Percentiles rank a stretch among this genome's conserved stretches.
These are phyloP conservation scores for Schizotus pectinicornis DNA, from an alignment of 2,888 invertebrate genomes.

Conservation along the genomic window DNA sequence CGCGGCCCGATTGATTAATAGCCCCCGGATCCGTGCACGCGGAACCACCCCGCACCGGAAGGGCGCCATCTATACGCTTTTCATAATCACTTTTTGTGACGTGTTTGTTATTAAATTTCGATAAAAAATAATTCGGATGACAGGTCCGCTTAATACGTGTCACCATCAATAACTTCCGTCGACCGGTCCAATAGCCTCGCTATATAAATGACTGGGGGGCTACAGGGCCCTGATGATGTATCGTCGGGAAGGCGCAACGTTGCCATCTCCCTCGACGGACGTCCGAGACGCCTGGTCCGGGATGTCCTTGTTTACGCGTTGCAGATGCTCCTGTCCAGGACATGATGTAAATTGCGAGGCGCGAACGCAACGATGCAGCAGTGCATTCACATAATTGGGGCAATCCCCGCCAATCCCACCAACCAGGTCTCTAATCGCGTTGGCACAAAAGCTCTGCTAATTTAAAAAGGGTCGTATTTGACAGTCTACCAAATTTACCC, in stretches of 20 bases:
- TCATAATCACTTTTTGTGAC: constrained; percentile 46
- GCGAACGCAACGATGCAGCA: constrained; percentile 19
- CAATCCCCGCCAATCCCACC: no score
- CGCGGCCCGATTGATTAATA: constrained; percentile 4
- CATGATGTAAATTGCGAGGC: constrained; percentile 25
- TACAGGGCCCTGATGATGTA: constrained; percentile 37
- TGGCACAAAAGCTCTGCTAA: no score
- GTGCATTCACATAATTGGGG: no score
- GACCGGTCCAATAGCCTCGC: constrained; percentile 40
- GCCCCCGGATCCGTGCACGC: neutral
- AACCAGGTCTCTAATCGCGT: no score
- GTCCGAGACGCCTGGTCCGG: constrained; percentile 12
- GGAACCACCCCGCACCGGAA: neutral
- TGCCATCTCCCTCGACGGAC: constrained; percentile 11
- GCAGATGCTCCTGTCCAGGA: constrained; percentile 25
- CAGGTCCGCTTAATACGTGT: constrained; percentile 55
- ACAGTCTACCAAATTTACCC: no score
- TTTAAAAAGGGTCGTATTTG: no score
- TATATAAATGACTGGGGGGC: constrained; percentile 39
- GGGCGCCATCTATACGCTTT: constrained; percentile 31
- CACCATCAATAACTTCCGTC: constrained; percentile 55
- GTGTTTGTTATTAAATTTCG: constrained; percentile 52
- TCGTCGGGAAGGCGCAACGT: constrained; percentile 37
- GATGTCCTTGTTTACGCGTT: constrained; percentile 25
- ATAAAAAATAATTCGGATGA: constrained; percentile 54